Evolutionary conservation across 2,113 vertebrate genomes (phyloP).

Genomic region (Sardina pilchardus): DNA sequence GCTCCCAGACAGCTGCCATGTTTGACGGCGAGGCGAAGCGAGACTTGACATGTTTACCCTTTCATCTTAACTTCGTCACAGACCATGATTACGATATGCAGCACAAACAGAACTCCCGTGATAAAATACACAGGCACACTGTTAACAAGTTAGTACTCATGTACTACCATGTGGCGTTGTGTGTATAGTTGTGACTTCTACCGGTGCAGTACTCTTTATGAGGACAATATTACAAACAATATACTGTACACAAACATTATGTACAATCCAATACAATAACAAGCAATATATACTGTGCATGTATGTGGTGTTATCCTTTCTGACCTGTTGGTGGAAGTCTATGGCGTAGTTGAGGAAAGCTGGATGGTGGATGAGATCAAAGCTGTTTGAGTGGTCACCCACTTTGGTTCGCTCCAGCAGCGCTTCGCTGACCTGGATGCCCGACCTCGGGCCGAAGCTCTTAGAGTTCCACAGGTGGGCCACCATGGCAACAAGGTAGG

Average conservation of each 20-base stretch:
- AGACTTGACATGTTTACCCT: neutral
- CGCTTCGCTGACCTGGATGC: conserved; percentile 66
- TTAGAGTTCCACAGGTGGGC: conserved; percentile 86
- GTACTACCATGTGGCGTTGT: neutral
- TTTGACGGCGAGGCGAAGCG: no score
- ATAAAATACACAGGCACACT: neutral
- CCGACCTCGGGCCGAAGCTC: conserved; percentile 67
- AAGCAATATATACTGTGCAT: neutral
- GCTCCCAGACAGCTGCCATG: neutral
- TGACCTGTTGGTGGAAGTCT: conserved; percentile 82
- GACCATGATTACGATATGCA: neutral
- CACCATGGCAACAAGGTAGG: conserved; percentile 81
- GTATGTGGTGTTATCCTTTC: conserved; percentile 16
- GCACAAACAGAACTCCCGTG: neutral
- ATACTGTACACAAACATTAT: neutral
- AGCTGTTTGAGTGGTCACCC: conserved; percentile 66
- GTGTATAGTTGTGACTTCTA: no score
- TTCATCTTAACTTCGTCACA: neutral
- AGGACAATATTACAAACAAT: no score
- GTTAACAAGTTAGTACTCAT: neutral
- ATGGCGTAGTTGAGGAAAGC: conserved; percentile 79
- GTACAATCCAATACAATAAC: no score
- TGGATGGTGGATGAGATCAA: conserved; percentile 85
- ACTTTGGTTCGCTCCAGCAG: conserved; percentile 70
- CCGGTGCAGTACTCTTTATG: no score